These are phyloP conservation scores for Castor canadensis DNA, from an alignment of 2,113 vertebrate species.

Conservation along the genomic window DNA sequence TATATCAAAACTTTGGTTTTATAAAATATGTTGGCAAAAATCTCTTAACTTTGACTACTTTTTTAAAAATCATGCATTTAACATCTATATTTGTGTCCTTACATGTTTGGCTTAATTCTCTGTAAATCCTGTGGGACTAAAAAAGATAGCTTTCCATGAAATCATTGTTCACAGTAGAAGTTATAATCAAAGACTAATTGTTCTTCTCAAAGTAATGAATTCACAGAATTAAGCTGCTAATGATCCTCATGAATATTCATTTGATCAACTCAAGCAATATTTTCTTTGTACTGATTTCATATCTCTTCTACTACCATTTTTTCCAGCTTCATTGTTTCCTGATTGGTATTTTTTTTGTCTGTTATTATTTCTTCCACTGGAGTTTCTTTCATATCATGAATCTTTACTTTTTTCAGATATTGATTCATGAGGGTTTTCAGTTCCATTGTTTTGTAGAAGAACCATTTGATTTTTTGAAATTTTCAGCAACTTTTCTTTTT, in stretches of 20 bases:
- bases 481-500: not conserved
- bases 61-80: not conserved
- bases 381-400: not conserved
- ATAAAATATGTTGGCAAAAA: not conserved
- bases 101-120: not conserved
- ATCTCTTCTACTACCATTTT: not conserved
- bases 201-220: not conserved
- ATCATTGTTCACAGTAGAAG: not conserved
- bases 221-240: not conserved
- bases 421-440: not conserved
- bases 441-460: not conserved
- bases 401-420: not conserved
- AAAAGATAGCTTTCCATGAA: not conserved
- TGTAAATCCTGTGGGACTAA: not conserved
- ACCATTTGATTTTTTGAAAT: not conserved
- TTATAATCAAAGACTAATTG: not conserved
- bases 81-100: not conserved
- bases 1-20: not conserved
- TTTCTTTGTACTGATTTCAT: not conserved
- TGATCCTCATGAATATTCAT: not conserved
- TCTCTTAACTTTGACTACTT: not conserved
- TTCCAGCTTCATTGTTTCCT: not conserved
- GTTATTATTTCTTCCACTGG: not conserved
- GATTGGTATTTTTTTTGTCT: not conserved
- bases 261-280: not conserved